Evolutionary conservation across 2,113 vertebrate genomes (phyloP).

Genomic region (Maccullochella peelii): DNA sequence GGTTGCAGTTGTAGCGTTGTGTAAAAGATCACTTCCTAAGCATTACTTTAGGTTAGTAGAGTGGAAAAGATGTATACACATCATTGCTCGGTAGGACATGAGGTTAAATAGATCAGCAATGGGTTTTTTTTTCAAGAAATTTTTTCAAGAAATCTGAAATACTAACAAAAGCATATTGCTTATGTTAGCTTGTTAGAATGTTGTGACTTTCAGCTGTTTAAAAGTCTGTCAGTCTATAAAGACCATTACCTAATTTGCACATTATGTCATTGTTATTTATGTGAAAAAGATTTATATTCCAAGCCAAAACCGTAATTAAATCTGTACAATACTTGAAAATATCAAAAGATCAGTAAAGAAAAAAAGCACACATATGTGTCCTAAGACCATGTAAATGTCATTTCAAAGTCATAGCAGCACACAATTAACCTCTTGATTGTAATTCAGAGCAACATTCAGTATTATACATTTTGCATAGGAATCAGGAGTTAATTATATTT

Average conservation of each 20-base stretch:
- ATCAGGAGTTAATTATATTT: slow-evolving; percentile 30
- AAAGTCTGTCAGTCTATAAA: neutral
- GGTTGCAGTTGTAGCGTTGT: neutral
- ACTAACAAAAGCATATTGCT: slow-evolving; percentile 10
- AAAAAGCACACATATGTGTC: slow-evolving; percentile 4
- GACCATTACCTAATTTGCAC: neutral
- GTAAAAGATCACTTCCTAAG: slow-evolving; percentile 5
- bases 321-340: slow-evolving; percentile 33
- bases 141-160: slow-evolving; percentile 22
- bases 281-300: slow-evolving; percentile 12
- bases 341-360: slow-evolving; percentile 43
- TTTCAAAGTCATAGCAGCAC: slow-evolving; percentile 50
- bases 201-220: slow-evolving; percentile 7
- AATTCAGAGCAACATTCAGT: slow-evolving; percentile 49
- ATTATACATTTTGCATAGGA: slow-evolving; percentile 73
- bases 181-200: neutral
- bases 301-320: slow-evolving; percentile 21
- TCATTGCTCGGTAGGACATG: neutral
- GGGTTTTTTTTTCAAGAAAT: neutral
- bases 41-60: neutral
- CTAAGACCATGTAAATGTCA: slow-evolving; percentile 18
- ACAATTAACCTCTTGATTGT: slow-evolving; percentile 40
- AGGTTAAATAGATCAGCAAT: neutral
- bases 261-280: slow-evolving; percentile 9
- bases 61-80: neutral